Evolutionary conservation across 1,140 invertebrate genomes (phyloP), one percentile per base, ranked within the genome.

Genomic region (Tetramorium simillimum): DNA sequence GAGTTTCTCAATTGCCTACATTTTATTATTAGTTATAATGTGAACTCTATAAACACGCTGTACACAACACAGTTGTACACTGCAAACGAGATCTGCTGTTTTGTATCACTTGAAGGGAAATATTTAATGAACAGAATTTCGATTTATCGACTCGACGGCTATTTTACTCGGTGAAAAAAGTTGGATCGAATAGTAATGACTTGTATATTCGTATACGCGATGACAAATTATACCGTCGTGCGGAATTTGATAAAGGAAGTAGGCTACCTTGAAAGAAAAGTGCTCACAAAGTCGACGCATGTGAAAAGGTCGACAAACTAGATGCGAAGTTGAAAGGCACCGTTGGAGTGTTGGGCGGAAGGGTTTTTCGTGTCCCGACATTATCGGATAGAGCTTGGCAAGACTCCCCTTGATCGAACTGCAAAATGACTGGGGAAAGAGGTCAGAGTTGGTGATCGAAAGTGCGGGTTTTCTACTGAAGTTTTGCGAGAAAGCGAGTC

Each of bases 281-380:
- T 84, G 24, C 14, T 58, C 43, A 33, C 53, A 60, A 60, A 75
- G 4, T 75, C 53, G 53, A 62, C 12, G 40, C 69, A 82, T 14
- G 53, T 67, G 53, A 28, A 62, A 84, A 84, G 56, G 16, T 84
- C 80, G 51, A 81, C 37, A 70, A 73, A 75, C 69, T 82, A 72
- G 43, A 84, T 62, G 56, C n/a, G 53, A 84, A 46, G 56, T 14
- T 84, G 69, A 75, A 84, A 75, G 40, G 24, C 37, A 56, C 24
- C 16, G 14, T 10, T 12, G 76, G 10, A 14, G 10, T 72, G 37
- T 60, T 43, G 53, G 21, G 18, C 37, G 53, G 51, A 82, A 82
- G 40, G 40, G 67, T 82, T 84, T 84, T 60, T 60, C 80, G 9
- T 75, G 80, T 84, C 28, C n/a, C 18, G 53, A 28, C 53, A 60